Evolutionary conservation across 2,888 invertebrate genomes (phyloP).

Genomic region (Drosophila barbarae): DNA sequence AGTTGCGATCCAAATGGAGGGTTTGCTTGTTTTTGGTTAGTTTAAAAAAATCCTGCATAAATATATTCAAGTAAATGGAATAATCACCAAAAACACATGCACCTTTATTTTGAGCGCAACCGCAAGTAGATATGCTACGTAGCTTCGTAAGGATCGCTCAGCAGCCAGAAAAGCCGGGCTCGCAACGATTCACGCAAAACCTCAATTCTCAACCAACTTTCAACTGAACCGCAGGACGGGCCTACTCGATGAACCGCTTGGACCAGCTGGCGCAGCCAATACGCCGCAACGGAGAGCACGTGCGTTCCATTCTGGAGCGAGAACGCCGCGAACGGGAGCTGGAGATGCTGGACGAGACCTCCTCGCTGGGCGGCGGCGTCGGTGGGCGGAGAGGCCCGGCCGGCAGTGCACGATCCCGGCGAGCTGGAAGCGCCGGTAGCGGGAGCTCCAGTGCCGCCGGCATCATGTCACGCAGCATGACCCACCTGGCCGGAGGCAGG

Average conservation of each 20-base stretch:
- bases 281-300: conserved; percentile 81
- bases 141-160: conserved; percentile 23
- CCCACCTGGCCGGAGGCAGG: conserved; percentile 81
- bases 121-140: conserved; percentile 37
- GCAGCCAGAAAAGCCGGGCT: conserved; percentile 31
- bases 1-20: conserved; percentile 15
- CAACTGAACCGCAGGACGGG: conserved; percentile 84
- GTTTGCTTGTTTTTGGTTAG: not conserved
- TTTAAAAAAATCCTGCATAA: not conserved
- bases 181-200: conserved; percentile 58
- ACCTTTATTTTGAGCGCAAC: conserved; percentile 17
- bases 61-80: not conserved
- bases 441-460: conserved; percentile 53
- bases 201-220: conserved; percentile 47
- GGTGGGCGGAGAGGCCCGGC: conserved; percentile 41
- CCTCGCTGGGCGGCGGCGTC: conserved; percentile 71
- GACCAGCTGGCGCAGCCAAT: conserved; percentile 90
- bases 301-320: conserved; percentile 79
- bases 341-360: conserved; percentile 78
- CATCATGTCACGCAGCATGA: conserved; percentile 86
- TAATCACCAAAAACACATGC: not conserved
- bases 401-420: conserved; percentile 29
- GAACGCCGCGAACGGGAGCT: conserved; percentile 78
- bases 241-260: conserved; percentile 95
- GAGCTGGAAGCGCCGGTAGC: conserved; percentile 42